A percentile compares a stretch with the other conserved stretches of the same genome.
Evolutionary conservation across 2,888 invertebrate genomes (phyloP).

Genomic region (Fissipunctia ypsillon): DNA sequence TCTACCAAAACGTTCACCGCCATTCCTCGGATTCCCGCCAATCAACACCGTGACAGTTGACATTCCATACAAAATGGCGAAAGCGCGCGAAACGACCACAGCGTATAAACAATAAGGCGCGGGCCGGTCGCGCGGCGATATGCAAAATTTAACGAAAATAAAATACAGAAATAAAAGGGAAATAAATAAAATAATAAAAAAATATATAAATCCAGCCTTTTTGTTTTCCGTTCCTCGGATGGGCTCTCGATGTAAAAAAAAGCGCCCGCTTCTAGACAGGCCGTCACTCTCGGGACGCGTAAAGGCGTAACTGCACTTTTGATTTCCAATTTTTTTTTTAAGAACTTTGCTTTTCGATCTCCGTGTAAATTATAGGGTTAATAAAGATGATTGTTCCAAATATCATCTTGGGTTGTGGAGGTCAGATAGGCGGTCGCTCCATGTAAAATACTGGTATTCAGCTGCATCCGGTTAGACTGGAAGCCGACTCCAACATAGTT

Average conservation of each 20-base stretch:
- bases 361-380: neutral
- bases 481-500: neutral
- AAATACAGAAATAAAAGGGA: conserved; percentile 84
- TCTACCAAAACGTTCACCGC: conserved; percentile 66
- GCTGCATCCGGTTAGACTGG: neutral
- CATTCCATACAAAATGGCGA: conserved; percentile 80
- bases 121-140: conserved; percentile 76
- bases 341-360: neutral
- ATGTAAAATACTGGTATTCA: neutral
- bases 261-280: conserved; percentile 90
- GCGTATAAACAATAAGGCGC: conserved; percentile 69
- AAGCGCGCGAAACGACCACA: conserved; percentile 77
- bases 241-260: conserved; percentile 89
- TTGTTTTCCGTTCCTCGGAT: conserved; percentile 88
- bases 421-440: neutral
- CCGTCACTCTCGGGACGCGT: conserved; percentile 73
- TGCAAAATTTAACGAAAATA: conserved; percentile 87
- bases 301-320: conserved; percentile 73
- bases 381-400: neutral
- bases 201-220: conserved; percentile 89
- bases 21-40: conserved; percentile 74
- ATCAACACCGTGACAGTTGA: conserved; percentile 81
- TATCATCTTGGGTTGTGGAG: neutral
- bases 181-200: conserved; percentile 90
- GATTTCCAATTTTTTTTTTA: conserved; percentile 34